These are phyloP conservation scores for Zosterops hypoxanthus DNA, from an alignment of 2,113 vertebrate genomes.

Conservation along the genomic window DNA sequence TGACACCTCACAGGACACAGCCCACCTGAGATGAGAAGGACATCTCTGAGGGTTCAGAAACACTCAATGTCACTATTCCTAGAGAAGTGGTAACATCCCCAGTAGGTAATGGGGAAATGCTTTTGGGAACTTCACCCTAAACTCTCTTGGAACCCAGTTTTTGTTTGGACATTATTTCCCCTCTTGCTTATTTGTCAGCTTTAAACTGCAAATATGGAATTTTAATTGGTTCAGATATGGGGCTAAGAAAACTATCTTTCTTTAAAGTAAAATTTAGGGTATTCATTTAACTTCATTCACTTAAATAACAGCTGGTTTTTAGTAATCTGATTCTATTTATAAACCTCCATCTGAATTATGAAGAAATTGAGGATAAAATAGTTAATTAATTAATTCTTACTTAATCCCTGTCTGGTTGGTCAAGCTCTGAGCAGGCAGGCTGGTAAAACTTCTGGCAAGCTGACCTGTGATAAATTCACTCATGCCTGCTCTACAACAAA, in stretches of 20 bases:
- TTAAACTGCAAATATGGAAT: neutral
- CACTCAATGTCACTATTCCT: neutral
- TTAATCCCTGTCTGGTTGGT: neutral
- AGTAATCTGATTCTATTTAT: neutral
- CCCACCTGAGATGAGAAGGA: rapidly evolving
- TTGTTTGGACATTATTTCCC: neutral
- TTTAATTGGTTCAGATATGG: neutral
- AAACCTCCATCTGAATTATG: neutral
- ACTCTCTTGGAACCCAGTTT: neutral
- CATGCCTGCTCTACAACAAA: neutral
- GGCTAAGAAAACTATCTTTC: neutral
- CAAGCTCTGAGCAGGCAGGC: neutral
- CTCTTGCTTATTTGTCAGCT: neutral
- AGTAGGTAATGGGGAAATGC: neutral
- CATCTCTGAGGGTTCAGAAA: neutral
- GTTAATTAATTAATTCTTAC: neutral
- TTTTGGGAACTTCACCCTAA: neutral
- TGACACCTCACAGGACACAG: neutral
- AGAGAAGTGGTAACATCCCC: neutral
- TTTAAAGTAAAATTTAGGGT: neutral
- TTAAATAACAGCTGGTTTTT: neutral
- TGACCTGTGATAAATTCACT: neutral
- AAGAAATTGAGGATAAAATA: neutral
- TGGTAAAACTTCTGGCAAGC: neutral
- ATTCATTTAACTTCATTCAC: neutral